These are phyloP conservation scores for Aptenodytes patagonicus DNA, from an alignment of 2,113 vertebrate genomes.

Conservation along the genomic window DNA sequence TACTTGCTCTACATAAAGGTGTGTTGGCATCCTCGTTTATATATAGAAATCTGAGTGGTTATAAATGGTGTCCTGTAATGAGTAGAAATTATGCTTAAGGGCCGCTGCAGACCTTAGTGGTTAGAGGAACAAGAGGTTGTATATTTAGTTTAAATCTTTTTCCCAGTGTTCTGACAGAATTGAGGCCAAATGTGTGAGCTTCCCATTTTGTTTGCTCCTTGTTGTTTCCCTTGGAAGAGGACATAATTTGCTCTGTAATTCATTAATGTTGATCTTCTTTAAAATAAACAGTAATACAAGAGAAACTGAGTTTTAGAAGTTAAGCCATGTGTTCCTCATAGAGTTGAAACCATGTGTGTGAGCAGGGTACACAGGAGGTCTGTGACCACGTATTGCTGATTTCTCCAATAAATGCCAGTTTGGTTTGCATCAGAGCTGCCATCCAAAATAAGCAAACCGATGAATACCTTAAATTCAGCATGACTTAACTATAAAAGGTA, in stretches of 20 bases:
- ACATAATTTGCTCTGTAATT: not conserved
- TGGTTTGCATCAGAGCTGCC: not conserved
- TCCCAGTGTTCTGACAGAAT: not conserved
- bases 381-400: not conserved
- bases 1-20: not conserved
- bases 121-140: not conserved
- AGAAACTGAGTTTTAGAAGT: not conserved
- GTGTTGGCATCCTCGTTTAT: not conserved
- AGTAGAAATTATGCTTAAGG: not conserved
- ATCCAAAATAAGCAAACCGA: slow-evolving; percentile 25
- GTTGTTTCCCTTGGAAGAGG: slow-evolving; percentile 20
- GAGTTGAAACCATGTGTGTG: not conserved
- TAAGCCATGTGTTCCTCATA: slow-evolving; percentile 12
- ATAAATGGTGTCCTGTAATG: not conserved
- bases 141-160: not conserved
- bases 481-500: slow-evolving; percentile 39
- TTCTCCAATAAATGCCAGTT: slow-evolving; percentile 9
- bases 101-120: not conserved
- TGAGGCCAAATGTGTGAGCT: not conserved
- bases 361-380: not conserved
- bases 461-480: not conserved
- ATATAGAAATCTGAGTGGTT: not conserved
- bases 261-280: slow-evolving; percentile 6
- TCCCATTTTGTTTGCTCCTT: not conserved
- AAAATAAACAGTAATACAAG: not conserved